These are phyloP conservation scores for Mesitornis unicolor DNA, from an alignment of 2,113 vertebrate species.

Conservation along the genomic window DNA sequence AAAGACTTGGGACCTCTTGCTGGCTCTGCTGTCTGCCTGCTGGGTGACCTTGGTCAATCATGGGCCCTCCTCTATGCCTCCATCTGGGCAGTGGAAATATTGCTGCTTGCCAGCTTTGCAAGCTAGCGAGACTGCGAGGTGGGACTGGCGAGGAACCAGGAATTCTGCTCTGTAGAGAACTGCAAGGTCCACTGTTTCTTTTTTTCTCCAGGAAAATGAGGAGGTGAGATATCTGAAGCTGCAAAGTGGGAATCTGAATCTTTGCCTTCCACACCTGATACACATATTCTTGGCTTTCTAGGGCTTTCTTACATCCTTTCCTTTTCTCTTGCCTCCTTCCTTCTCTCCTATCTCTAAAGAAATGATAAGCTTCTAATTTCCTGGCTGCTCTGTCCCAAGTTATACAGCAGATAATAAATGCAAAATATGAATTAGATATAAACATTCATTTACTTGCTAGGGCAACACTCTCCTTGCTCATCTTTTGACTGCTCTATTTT, in stretches of 20 bases:
- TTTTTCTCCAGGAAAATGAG: background rate
- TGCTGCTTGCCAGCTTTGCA: background rate
- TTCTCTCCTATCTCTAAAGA: background rate
- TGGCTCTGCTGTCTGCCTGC: background rate
- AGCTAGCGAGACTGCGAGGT: background rate
- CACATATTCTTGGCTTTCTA: background rate
- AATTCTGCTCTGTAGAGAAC: background rate
- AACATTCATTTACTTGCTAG: background rate
- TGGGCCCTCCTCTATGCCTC: background rate
- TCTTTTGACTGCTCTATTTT: background rate
- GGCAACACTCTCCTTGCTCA: background rate
- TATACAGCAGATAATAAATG: background rate
- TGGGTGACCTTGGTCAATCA: background rate
- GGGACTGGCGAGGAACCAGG: background rate
- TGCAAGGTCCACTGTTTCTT: background rate
- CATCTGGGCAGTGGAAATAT: background rate
- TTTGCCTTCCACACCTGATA: background rate
- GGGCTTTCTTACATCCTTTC: background rate
- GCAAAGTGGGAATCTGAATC: background rate
- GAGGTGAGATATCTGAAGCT: background rate
- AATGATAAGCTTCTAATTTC: background rate
- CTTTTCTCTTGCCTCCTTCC: background rate
- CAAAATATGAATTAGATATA: background rate
- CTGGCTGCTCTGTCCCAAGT: background rate
- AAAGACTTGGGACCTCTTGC: background rate